A percentile compares a stretch with the other conserved stretches of the same genome.
Evolutionary conservation across 2,113 vertebrate species (phyloP).

Genomic region (Antechinus stuartii): DNA sequence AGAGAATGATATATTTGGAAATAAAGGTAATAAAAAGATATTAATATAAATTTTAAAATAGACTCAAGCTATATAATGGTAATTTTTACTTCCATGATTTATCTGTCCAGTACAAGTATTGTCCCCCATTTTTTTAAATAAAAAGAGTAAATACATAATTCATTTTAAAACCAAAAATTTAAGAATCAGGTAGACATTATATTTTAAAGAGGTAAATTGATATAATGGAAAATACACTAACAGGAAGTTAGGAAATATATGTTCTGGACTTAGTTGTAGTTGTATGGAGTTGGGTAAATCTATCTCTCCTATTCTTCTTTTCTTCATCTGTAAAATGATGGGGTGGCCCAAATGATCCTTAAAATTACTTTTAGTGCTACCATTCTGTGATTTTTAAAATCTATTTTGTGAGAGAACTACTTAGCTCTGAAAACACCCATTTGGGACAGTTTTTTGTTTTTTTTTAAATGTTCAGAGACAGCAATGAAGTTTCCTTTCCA

Average conservation of each 20-base stretch:
- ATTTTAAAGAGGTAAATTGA: background rate
- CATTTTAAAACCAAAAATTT: background rate
- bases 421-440: background rate
- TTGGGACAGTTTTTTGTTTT: background rate
- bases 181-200: background rate
- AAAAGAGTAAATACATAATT: background rate
- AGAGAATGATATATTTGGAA: background rate
- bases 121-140: background rate
- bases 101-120: background rate
- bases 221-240: background rate
- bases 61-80: background rate
- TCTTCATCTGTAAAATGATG: background rate
- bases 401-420: background rate
- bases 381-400: background rate
- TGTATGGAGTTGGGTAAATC: background rate
- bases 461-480: background rate
- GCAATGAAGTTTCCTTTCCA: background rate
- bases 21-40: background rate
- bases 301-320: background rate
- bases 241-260: background rate
- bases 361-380: background rate
- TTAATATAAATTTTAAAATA: background rate
- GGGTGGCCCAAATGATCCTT: background rate
- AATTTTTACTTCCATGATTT: background rate
- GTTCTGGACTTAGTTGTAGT: background rate